Percentiles rank a stretch among this genome's conserved stretches.
These are phyloP conservation scores for Amphipoea oculea DNA, from an alignment of 2,888 invertebrate species.

Conservation along the genomic window DNA sequence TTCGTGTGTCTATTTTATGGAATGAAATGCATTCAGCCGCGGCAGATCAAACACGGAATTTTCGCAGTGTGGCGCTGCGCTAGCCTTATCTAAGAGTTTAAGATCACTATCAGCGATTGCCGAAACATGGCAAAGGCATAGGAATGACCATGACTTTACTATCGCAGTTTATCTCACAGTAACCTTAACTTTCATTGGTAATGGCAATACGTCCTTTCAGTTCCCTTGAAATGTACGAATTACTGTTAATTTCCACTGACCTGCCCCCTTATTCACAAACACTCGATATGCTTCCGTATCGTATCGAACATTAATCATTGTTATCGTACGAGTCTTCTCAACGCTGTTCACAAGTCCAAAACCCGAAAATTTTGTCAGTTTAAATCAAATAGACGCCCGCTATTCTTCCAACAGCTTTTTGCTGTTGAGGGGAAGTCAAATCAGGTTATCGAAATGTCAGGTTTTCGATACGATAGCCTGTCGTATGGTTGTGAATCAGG, in stretches of 20 bases:
- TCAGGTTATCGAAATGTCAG: too few relatives aligned
- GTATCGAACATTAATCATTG: too few relatives aligned
- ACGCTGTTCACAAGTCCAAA: too few relatives aligned
- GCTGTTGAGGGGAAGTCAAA: too few relatives aligned
- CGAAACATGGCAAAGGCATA: conserved; percentile 23
- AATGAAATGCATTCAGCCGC: conserved; percentile 2
- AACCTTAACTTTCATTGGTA: conserved; percentile 37
- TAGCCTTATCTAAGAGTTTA: conserved; percentile 22
- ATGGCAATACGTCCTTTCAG: conserved; percentile 16
- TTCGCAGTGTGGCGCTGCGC: conserved; percentile 1
- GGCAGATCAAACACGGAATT: not conserved
- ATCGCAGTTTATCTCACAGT: conserved; percentile 29
- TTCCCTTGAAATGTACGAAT: conserved; percentile 41
- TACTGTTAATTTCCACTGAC: not conserved
- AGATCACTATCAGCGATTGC: conserved; percentile 13
- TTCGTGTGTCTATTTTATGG: not conserved
- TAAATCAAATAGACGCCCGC: too few relatives aligned
- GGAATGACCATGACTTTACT: conserved; percentile 34
- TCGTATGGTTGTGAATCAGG: too few relatives aligned
- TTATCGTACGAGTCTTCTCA: too few relatives aligned
- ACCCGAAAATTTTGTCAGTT: too few relatives aligned
- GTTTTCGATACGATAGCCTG: too few relatives aligned
- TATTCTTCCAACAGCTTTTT: too few relatives aligned
- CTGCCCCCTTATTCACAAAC: too few relatives aligned
- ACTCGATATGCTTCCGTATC: too few relatives aligned